phyloP scores from a whole-genome alignment of 2,113 vertebrate species.

The Pelmatolapia mariae region DNA sequence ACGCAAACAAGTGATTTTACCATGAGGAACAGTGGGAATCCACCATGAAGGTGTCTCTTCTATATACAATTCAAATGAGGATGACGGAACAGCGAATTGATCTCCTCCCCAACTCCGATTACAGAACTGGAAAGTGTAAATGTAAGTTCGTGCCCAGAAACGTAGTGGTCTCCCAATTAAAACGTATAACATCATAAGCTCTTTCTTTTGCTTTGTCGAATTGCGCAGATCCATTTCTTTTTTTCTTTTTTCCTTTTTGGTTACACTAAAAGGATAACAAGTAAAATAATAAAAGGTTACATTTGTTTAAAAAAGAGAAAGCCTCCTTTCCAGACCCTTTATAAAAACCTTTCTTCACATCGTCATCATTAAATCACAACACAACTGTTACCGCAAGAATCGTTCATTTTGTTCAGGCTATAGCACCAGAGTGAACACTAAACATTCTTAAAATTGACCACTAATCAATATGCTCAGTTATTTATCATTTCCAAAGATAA shows the following conservation, averaged over 20 bases:
- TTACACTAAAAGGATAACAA: not conserved
- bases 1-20: not conserved
- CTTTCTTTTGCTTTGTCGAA: not conserved
- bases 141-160: not conserved
- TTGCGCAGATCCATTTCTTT: not conserved
- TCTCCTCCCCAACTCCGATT: not conserved
- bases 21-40: not conserved
- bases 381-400: not conserved
- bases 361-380: not conserved
- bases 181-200: not conserved
- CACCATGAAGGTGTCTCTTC: not conserved
- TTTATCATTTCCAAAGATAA: not conserved
- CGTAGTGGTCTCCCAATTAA: not conserved
- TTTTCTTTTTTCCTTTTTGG: not conserved
- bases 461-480: not conserved
- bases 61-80: not conserved
- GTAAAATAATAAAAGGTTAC: not conserved
- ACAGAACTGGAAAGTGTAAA: not conserved
- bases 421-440: not conserved
- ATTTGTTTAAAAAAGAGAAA: not conserved
- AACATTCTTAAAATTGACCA: not conserved
- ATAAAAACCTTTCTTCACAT: not conserved
- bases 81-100: not conserved
- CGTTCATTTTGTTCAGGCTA: not conserved
- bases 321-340: not conserved